Base-by-base conservation (phyloP, 2,888 invertebrate species). In the Callimorpha dominula region DNA sequence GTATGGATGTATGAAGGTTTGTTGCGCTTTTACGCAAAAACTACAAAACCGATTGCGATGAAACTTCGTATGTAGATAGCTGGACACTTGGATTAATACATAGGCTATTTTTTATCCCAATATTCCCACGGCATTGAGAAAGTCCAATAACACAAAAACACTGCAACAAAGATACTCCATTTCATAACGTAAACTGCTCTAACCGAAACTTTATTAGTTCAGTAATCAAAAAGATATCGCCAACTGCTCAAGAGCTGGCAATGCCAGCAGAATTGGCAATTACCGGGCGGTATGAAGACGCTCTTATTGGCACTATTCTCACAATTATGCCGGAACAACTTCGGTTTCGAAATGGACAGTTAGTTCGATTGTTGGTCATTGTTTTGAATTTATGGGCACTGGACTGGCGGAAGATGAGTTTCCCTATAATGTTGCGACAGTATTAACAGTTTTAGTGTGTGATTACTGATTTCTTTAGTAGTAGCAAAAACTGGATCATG, bases 221-320 rank as follows among this genome's bases (percentile, higher is more conserved):
- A 57, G 20, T 75, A 81, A 81, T 81, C 78, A 75, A 75, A 73
- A 71, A 68, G 75, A 75, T 78, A 78, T 73, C 40, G 50, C 57
- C 54, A 68, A 72, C 64, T 65, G 31, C 54, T 49, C 72, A 11
- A 20, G 63, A 72, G 78, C 78, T 77, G 67, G 73, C 72, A 71
- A 63, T 65, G 46, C 68, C 81, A 73, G 69, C 75, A 76, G 71
- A 75, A 83, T 81, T 77, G 78, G 68, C 82, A 72, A 81, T 82
- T 71, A 78, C 57, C 70, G 69, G 72, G 63, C 64, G 43, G 75
- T 79, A 83, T 75, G 82, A 73, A 81, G 75, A 83, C 71, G 72
- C 54, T 66, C 20, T 66, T 66, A 73, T 66, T 73, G 71, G 50
- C 65, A 57, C 73, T 81, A 77, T 74, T 75, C 78, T 62, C 62